Percentiles rank a stretch among this genome's conserved stretches.
phyloP scores from a whole-genome alignment of 2,797 vertebrate species.

The Salarias fasciatus region DNA sequence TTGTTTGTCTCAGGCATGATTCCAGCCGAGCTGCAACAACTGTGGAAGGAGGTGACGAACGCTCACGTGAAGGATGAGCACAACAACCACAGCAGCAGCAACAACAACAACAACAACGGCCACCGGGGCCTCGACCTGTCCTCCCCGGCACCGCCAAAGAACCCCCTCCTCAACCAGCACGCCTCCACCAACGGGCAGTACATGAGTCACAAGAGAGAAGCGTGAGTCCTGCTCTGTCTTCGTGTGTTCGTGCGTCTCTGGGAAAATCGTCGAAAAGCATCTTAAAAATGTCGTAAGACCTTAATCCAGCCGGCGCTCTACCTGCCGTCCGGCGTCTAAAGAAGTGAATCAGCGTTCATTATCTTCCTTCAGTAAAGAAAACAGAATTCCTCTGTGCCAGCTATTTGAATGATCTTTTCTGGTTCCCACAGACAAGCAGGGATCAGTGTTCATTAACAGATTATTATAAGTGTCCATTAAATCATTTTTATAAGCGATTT shows the following conservation, averaged over 20 bases:
- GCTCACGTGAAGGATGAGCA: conserved; percentile 91
- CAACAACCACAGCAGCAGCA: conserved; percentile 84
- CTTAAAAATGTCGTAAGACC: neutral
- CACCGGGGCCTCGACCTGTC: conserved; percentile 96
- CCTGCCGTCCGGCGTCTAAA: conserved; percentile 24
- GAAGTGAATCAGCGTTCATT: conserved; percentile 25
- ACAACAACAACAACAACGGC: conserved; percentile 92
- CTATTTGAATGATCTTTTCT: conserved; percentile 63
- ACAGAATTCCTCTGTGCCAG: conserved; percentile 45
- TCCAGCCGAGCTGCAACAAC: conserved; percentile 98
- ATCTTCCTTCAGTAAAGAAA: conserved; percentile 6
- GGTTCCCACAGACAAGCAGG: conserved; percentile 63
- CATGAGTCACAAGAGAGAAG: conserved; percentile 95
- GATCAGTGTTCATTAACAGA: conserved; percentile 74
- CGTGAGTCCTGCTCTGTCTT: conserved; percentile 74
- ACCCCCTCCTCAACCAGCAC: conserved; percentile 92
- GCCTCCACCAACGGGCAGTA: conserved; percentile 95
- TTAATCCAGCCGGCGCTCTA: conserved; percentile 1
- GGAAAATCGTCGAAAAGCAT: no score
- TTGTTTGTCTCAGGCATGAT: conserved; percentile 99
- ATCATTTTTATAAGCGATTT: conserved; percentile 54
- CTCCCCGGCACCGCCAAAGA: conserved; percentile 91
- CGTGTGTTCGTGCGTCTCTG: no score
- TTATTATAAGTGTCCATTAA: conserved; percentile 72
- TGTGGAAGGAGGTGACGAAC: conserved; percentile 99